Base-by-base conservation (phyloP, 2,113 vertebrate genomes). In the Platichthys stellatus region DNA sequence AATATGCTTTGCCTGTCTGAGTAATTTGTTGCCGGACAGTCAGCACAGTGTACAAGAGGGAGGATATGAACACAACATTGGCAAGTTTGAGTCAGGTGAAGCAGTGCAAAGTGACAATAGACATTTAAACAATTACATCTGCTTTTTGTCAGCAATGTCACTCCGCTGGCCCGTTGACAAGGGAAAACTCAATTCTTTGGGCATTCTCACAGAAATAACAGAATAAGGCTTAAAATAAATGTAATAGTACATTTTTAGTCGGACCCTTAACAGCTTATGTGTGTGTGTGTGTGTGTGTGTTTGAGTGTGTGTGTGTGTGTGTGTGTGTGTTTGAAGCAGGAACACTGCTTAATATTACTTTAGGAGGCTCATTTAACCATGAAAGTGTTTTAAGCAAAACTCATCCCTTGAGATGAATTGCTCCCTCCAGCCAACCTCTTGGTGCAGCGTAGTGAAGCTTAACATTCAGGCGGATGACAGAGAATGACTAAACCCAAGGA, bases 381-480 rank as follows among this genome's bases (percentile, higher is more conserved):
- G 31, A 31, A 31, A 31, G 28, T 31, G 4, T 31, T 31, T 31
- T 31, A 31, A 31, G 28, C 28, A 31, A 31, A 31, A 31, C 31
- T 26, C 45, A 17, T 49, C 53, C 28, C 43, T 60, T 43, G 61
- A 1, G 45, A 47, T 38, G 35, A 47, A 17, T 2, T 47, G 45
- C 14, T 18, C 5, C 20, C 51, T 54, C 8, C 43, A 56, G 24
- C 31, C 12, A 47, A 49, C 38, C 53, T 31, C 61, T 31, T 59
- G 40, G 10, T 12, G 56, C 38, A 47, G 54, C 40, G 69, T 26
- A 11, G 56, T 11, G 21, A 51, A 28, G 43, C 47, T 74, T 76
- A 35, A 61, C 59, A 45, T 63, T 54, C 49, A 49, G 28, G 56
- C 14, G 49, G 24, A 66, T 58, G 66, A 60, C 38, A 62, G 54